These are phyloP conservation scores for Acanthiza pusilla DNA, from an alignment of 2,797 vertebrate genomes.

Conservation along the genomic window DNA sequence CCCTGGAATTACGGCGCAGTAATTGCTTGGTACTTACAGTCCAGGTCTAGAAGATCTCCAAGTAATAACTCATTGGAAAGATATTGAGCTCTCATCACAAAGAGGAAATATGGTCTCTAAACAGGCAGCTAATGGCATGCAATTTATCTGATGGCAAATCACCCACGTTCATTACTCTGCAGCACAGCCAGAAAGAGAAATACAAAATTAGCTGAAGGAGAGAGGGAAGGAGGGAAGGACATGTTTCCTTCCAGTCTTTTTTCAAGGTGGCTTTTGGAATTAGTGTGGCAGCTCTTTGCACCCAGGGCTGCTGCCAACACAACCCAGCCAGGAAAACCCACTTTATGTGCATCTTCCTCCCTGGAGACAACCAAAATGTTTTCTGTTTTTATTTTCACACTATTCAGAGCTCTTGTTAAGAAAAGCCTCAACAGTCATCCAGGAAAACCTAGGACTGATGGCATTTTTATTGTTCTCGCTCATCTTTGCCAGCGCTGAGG, in stretches of 20 bases:
- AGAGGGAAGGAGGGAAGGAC: neutral
- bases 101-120: conserved; percentile 68
- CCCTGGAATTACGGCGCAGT: conserved; percentile 32
- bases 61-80: conserved; percentile 60
- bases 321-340: neutral
- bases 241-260: neutral
- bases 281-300: neutral
- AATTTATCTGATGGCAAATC: conserved; percentile 67
- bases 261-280: neutral
- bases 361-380: neutral
- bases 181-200: conserved; percentile 31
- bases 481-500: neutral
- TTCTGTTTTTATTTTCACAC: neutral
- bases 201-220: conserved; percentile 23
- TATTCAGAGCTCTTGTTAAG: neutral
- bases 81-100: conserved; percentile 58
- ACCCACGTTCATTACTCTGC: conserved; percentile 56
- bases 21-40: conserved; percentile 57
- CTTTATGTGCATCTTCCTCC: neutral
- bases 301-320: neutral
- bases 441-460: neutral
- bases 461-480: neutral
- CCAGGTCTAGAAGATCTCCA: conserved; percentile 33
- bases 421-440: neutral
- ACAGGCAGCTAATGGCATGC: conserved; percentile 63